Evolutionary conservation across 2,888 invertebrate species (phyloP), one percentile per base, ranked within the genome.

Genomic region (Ectobius pallidus): DNA sequence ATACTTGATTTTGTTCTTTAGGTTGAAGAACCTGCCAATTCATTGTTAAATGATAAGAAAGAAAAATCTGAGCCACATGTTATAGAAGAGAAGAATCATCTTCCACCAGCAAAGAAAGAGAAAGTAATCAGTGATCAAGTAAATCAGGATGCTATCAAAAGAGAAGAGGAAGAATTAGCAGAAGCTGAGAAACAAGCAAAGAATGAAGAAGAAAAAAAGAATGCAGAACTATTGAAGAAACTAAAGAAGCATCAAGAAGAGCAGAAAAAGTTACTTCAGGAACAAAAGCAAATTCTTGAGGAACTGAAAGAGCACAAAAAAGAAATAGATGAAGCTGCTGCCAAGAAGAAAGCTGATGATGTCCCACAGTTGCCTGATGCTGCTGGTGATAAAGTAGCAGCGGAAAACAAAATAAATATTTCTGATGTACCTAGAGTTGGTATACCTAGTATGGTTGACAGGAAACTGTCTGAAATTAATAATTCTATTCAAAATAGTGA

Each of bases 271-370:
- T 58, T 72, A 7, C 20, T 70, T 14, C 67, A 71, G 69, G 65
- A 70, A 32, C 70, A 68, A 44, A 63, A 73, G 30, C 32, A 73
- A 7, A 71, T 70, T 42, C 39, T 70, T 20, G 42, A 73, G 34
- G 58, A 65, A 30, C 25, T 71, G 7, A 65, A 73, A 81, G 87
- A 89, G 79, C 90, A 92, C 76, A 89, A 90, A 72, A 85, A 89
- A 80, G 89, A 90, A 3, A 79, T 90, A 91, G 78, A 86, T 89
- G 78, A 87, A 90, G 80, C 82, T 92, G 74, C 85, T 91, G 39
- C 44, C n/a, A 65, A 46, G 44, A 22, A 58, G 58, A 27, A 16
- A 30, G 30, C 27, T 6, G 58, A 58, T 58, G 16, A 16, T 6
- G 3, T 7, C 20, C 22, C 25, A 9, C 25, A 52, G 52, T 14